Evolutionary conservation across 2,797 vertebrate species (phyloP), one percentile per base, ranked within the genome.

Genomic region (Crypturellus tataupa): DNA sequence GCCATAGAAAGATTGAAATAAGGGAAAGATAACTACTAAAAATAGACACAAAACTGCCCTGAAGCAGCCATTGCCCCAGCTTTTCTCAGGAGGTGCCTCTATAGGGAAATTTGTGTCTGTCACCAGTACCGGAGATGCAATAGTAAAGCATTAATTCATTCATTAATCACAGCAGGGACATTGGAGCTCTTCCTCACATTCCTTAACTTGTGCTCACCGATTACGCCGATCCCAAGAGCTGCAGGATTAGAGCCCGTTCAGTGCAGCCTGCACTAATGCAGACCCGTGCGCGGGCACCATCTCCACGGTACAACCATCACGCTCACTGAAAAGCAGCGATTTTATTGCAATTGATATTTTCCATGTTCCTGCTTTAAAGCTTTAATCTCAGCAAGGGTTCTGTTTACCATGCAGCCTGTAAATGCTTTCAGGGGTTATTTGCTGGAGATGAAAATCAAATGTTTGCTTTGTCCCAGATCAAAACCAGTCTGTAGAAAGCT

Each of bases 291-390:
- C 2, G 23, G 79, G 8, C 80, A 67, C 63, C 86, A 82, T 14
- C 27, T 65, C n/a, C 67, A 75, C 10, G 4, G 39, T 7, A 40
- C 13, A 46, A 64, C 69, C 58, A 29, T 64, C 62, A 20, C 3
- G 23, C 65, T 89, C n/a, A 33, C 29, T 37, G 65, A 77, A 80
- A 78, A 44, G 79, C 65, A 87, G 73, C 42, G 21, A 58, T 92
- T 94, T 93, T 62, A 87, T 81, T 75, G 86, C 80, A 81, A 90
- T 90, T 77, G 71, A 31, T 95, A 87, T 93, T 93, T 92, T 75
- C 68, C 76, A 70, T 85, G 86, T 85, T 90, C 84, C 70, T 85
- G 9, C 83, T 85, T 78, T 6, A 62, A 47, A 78, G 42, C 94
- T 91, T 86, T 93, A 55, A 93, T 89, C 85, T 87, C 94, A 75